phyloP scores from a whole-genome alignment of 2,113 vertebrate species.

The Microtus pennsylvanicus region DNA sequence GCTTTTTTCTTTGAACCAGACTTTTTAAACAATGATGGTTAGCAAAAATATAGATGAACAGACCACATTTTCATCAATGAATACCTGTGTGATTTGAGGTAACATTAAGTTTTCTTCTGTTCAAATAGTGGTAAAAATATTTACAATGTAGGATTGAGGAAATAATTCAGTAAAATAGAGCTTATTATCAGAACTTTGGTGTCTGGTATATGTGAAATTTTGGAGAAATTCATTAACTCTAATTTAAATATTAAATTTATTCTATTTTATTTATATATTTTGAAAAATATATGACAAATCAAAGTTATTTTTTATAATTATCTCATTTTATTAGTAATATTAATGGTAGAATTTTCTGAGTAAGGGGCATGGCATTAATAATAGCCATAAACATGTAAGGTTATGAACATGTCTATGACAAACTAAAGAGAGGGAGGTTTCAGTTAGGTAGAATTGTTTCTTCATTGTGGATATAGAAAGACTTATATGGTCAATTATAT shows the following conservation, averaged over 20 bases:
- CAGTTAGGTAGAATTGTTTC: not conserved
- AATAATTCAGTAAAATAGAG: not conserved
- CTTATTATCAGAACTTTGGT: not conserved
- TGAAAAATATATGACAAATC: slow-evolving; percentile 19
- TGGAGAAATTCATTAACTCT: not conserved
- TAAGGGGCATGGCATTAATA: not conserved
- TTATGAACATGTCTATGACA: not conserved
- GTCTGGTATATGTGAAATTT: not conserved
- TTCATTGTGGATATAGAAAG: not conserved
- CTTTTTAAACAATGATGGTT: not conserved
- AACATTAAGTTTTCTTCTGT: not conserved
- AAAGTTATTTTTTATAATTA: not conserved
- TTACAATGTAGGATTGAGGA: not conserved
- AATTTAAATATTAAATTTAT: not conserved
- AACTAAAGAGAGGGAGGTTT: not conserved
- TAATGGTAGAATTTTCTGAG: not conserved
- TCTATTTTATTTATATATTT: not conserved
- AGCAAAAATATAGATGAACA: not conserved
- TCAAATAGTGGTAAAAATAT: not conserved
- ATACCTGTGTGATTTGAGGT: not conserved
- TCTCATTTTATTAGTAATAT: not conserved
- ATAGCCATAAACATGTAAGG: not conserved
- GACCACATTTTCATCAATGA: not conserved
- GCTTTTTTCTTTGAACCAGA: not conserved
- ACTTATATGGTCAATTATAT: not conserved